Percentiles rank a stretch among this genome's conserved stretches.
Conservation (phyloP, 2,113 vertebrate genomes). For the Clarias batrachus region DNA sequence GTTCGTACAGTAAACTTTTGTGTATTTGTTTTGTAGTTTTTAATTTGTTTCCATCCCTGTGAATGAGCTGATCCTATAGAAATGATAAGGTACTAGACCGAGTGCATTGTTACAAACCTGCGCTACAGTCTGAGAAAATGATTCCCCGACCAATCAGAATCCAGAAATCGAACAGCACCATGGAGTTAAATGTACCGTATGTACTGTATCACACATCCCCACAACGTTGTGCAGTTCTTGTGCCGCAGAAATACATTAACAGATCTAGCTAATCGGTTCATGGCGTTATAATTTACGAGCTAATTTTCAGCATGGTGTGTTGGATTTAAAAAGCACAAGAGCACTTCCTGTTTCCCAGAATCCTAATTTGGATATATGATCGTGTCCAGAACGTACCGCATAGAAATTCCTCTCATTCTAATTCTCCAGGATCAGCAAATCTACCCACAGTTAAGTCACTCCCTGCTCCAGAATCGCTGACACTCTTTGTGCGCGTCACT, state of each 20-base stretch:
- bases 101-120: neutral
- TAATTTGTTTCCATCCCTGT: neutral
- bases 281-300: neutral
- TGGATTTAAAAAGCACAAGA: neutral
- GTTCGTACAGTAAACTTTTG: too few relatives aligned
- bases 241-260: neutral
- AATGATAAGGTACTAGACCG: neutral
- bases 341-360: neutral
- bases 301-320: neutral
- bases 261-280: neutral
- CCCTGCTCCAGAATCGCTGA: conserved; percentile 24
- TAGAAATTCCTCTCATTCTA: neutral
- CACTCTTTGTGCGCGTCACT: neutral
- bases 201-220: neutral
- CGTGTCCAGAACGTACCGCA: neutral
- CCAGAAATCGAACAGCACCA: neutral
- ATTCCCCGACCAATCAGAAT: neutral
- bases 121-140: neutral
- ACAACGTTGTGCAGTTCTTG: neutral
- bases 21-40: too few relatives aligned
- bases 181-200: neutral
- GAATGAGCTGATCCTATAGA: neutral
- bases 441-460: neutral
- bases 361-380: conserved; percentile 6
- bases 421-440: conserved; percentile 12